A percentile compares a stretch with the other conserved stretches of the same genome.
Conservation (phyloP, 2,797 vertebrate species). For the Pseudochaenichthys georgianus region DNA sequence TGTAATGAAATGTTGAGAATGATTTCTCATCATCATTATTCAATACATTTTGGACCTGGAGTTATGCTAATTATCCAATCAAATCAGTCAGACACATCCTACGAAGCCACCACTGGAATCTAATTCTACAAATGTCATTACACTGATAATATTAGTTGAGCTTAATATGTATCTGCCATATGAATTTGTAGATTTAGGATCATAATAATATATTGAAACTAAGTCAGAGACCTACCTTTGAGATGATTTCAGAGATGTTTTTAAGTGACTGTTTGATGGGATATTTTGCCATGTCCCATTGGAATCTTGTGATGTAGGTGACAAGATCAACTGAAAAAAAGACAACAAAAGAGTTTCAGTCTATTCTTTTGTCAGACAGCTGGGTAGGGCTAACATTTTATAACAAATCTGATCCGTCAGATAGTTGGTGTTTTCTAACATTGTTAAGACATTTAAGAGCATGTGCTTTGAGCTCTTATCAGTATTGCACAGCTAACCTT, state of each 20-base stretch:
- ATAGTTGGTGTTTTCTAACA: background rate
- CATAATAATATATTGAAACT: too few relatives aligned
- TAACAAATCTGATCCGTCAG: background rate
- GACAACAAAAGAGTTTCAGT: conserved; percentile 9
- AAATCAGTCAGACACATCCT: too few relatives aligned
- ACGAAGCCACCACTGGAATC: too few relatives aligned
- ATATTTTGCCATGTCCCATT: conserved; percentile 99
- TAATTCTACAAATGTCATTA: too few relatives aligned
- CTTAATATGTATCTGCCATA: too few relatives aligned
- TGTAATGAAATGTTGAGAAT: too few relatives aligned
- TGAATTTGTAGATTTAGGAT: too few relatives aligned
- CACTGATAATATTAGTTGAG: too few relatives aligned
- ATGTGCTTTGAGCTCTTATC: background rate
- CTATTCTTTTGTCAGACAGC: background rate
- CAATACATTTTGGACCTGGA: too few relatives aligned
- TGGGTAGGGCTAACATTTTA: background rate
- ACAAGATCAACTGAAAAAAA: conserved; percentile 92
- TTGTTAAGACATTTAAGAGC: background rate
- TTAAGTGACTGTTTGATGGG: conserved; percentile 98
- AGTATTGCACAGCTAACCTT: background rate
- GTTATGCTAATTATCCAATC: too few relatives aligned
- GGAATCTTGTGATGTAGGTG: conserved; percentile 97
- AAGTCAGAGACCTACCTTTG: conserved; percentile 84
- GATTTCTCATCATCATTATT: too few relatives aligned
- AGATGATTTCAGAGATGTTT: conserved; percentile 99